phyloP scores from a whole-genome alignment of 1,140 invertebrate genomes.

The Leptinotarsa texana region DNA sequence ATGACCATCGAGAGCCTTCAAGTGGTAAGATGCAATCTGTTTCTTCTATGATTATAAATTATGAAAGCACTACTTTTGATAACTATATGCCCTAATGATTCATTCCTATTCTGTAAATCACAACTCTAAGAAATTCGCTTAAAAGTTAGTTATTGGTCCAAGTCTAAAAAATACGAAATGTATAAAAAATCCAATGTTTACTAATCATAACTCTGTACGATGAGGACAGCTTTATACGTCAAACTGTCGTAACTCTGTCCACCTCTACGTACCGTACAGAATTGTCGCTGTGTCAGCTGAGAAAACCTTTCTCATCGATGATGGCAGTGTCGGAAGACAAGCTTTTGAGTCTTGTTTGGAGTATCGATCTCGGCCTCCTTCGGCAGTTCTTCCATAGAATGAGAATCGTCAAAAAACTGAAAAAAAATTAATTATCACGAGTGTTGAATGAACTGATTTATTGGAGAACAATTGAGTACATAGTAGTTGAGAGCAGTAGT shows the following conservation, averaged over 20 bases:
- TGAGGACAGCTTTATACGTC: conserved; percentile 58
- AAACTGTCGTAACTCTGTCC: conserved; percentile 86
- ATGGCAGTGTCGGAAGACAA: conserved; percentile 76
- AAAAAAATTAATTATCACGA: conserved; percentile 11
- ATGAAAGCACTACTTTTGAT: neutral
- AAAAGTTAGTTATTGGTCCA: conserved; percentile 44
- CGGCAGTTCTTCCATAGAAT: conserved; percentile 64
- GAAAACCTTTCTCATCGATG: conserved; percentile 82
- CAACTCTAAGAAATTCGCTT: conserved; percentile 46
- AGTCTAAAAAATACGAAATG: conserved; percentile 37
- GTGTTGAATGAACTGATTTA: neutral
- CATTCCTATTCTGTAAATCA: conserved; percentile 37
- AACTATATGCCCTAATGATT: conserved; percentile 14
- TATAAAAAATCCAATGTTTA: conserved; percentile 32
- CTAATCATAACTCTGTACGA: conserved; percentile 48
- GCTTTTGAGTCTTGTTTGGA: conserved; percentile 76
- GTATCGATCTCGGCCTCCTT: conserved; percentile 66
- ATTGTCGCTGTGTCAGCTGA: conserved; percentile 88
- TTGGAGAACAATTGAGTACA: too few species aligned
- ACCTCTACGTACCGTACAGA: conserved; percentile 89
- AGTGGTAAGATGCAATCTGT: too few species aligned
- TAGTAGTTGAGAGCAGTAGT: too few species aligned
- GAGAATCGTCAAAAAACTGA: conserved; percentile 38
- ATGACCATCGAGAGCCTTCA: too few species aligned
- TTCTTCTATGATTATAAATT: neutral